Conservation (phyloP, 2,113 vertebrate species). For the Psilopogon haemacephalus region DNA sequence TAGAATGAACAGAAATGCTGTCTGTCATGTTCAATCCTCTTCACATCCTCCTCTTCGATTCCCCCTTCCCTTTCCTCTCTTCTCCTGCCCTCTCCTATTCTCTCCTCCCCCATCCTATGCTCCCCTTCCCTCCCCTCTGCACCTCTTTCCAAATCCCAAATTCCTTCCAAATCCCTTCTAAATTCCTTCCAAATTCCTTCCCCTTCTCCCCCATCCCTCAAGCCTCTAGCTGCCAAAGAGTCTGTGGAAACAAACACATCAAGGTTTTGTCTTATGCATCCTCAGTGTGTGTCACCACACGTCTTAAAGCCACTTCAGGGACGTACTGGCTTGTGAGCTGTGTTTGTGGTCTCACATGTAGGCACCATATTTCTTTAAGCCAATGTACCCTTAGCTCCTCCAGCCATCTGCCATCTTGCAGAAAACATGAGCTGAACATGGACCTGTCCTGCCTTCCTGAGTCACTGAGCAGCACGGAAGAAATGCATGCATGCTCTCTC, state of each 20-base stretch:
- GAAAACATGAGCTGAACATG: background rate
- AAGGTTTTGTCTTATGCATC: background rate
- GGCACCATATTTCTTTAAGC: background rate
- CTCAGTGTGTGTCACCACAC: background rate
- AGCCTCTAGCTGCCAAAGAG: background rate
- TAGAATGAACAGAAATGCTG: background rate
- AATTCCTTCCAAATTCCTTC: too few relatives aligned
- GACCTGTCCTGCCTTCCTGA: background rate
- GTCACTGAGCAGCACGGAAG: background rate
- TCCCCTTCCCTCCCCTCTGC: too few relatives aligned
- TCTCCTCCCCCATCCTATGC: too few relatives aligned
- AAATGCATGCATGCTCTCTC: background rate
- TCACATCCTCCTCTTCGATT: too few relatives aligned
- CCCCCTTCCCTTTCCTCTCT: too few relatives aligned
- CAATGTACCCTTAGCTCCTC: background rate
- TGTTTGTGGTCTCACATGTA: accelerated
- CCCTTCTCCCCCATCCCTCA: background rate
- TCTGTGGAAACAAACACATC: accelerated
- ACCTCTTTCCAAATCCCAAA: too few relatives aligned
- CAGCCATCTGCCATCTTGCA: background rate
- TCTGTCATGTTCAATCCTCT: background rate
- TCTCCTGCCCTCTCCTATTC: too few relatives aligned
- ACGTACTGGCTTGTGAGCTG: background rate
- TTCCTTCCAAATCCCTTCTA: too few relatives aligned
- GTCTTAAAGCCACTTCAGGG: background rate